phyloP scores from a whole-genome alignment of 2,797 vertebrate genomes.

The Hirundo rustica region DNA sequence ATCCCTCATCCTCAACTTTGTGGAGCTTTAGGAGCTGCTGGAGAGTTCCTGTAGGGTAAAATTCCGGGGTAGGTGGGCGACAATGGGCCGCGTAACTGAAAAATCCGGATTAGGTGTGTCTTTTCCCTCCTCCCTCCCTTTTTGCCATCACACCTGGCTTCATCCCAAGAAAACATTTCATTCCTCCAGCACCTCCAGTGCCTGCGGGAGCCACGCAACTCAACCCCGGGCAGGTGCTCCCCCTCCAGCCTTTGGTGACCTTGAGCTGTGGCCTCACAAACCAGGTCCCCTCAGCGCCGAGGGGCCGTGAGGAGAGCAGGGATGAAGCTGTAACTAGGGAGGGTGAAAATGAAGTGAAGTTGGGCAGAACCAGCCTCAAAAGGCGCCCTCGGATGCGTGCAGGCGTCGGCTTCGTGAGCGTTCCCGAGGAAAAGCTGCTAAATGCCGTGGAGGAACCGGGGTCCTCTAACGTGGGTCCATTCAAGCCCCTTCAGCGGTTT shows the following conservation, averaged over 20 bases:
- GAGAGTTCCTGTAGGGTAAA: not conserved
- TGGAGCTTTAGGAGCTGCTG: not conserved
- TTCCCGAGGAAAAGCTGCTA: not conserved
- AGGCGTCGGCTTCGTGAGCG: accelerated
- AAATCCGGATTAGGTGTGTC: accelerated
- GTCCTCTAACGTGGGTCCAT: not conserved
- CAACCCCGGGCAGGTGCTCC: not conserved
- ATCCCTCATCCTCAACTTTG: not conserved
- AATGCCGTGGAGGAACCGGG: not conserved
- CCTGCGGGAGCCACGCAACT: not conserved
- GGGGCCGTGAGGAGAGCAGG: not conserved
- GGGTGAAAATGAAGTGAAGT: not conserved
- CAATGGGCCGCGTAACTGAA: not conserved
- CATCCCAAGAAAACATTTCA: not conserved
- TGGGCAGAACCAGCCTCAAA: not conserved
- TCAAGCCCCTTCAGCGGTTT: not conserved
- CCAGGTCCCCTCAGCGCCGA: not conserved
- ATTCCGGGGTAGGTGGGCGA: accelerated
- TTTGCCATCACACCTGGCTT: not conserved
- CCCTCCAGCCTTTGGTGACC: not conserved
- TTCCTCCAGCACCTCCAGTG: not conserved
- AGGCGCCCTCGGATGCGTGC: not conserved
- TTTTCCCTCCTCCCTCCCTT: not conserved
- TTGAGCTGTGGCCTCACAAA: not conserved
- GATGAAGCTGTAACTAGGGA: not conserved